These are phyloP conservation scores for Lathamus discolor DNA, from an alignment of 2,113 vertebrate species.

Conservation along the genomic window DNA sequence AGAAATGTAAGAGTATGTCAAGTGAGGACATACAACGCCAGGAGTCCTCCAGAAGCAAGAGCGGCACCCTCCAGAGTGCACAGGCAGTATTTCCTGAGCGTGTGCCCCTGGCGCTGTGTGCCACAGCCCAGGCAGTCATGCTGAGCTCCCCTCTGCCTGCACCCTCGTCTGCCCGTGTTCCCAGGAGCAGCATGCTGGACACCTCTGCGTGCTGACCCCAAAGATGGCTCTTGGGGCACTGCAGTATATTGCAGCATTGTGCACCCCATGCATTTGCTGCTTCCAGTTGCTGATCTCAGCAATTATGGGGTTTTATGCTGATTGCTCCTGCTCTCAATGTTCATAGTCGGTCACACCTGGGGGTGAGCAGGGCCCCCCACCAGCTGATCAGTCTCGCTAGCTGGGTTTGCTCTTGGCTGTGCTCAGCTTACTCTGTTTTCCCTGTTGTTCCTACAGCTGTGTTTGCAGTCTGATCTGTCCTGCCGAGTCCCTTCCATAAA, in stretches of 20 bases:
- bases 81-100: background rate
- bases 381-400: background rate
- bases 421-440: background rate
- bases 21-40: background rate
- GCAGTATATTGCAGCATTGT: rapidly evolving
- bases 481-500: background rate
- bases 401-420: background rate
- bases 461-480: background rate
- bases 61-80: background rate
- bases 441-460: background rate
- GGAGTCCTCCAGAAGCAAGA: background rate
- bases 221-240: background rate
- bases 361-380: background rate
- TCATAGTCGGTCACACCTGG: background rate
- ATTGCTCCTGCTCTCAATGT: background rate
- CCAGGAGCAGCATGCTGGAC: background rate
- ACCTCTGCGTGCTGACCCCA: background rate
- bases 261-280: background rate
- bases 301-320: background rate
- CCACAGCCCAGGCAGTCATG: background rate
- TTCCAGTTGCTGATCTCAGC: background rate
- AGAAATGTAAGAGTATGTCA: background rate
- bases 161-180: background rate
- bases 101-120: background rate
- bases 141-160: background rate